These are phyloP conservation scores for Anoplophora glabripennis DNA, from an alignment of 1,140 invertebrate genomes.

Conservation along the genomic window DNA sequence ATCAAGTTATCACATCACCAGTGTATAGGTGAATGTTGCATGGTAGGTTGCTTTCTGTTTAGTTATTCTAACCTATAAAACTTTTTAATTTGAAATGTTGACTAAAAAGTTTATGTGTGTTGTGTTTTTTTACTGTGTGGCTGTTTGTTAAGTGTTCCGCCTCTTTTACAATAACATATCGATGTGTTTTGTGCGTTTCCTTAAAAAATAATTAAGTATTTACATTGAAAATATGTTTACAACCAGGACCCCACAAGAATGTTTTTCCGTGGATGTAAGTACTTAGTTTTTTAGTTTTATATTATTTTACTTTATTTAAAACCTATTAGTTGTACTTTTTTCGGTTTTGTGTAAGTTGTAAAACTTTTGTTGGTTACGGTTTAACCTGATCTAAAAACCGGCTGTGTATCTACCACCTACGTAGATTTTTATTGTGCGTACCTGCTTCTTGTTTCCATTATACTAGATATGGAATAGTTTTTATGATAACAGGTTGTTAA, in stretches of 20 bases:
- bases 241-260: constrained; percentile 30
- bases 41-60: constrained; percentile 35
- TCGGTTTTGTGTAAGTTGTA: neutral
- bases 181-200: constrained; percentile 5
- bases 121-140: constrained; percentile 7
- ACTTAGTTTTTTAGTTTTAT: constrained; percentile 5
- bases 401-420: neutral
- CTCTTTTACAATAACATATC: neutral
- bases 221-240: constrained; percentile 24
- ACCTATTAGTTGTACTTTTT: neutral
- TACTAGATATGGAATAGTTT: no score
- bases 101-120: constrained; percentile 13
- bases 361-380: neutral
- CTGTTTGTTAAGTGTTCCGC: neutral
- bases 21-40: constrained; percentile 26
- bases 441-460: neutral
- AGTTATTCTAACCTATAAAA: constrained; percentile 33
- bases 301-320: no score
- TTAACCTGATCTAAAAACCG: constrained; percentile 1
- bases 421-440: neutral
- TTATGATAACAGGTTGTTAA: no score
- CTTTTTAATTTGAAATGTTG: constrained; percentile 22
- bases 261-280: constrained; percentile 33
- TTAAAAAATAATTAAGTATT: constrained; percentile 8
- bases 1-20: constrained; percentile 24